Percentiles rank a stretch among this genome's conserved stretches.
These are phyloP conservation scores for Tiaroga cobitis DNA, from an alignment of 2,797 vertebrate species.

Conservation along the genomic window DNA sequence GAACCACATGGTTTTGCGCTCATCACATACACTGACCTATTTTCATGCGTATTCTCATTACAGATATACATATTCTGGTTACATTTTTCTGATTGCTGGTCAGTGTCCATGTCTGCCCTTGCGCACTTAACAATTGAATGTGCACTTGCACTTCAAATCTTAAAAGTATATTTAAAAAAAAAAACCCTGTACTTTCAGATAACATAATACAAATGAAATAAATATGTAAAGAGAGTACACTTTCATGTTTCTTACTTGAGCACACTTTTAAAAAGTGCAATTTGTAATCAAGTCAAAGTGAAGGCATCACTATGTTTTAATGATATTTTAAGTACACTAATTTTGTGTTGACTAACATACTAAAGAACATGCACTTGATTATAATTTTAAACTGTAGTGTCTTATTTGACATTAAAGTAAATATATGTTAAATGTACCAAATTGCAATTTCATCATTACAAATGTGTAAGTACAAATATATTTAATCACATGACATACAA, in stretches of 20 bases:
- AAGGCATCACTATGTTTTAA: neutral
- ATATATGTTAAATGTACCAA: neutral
- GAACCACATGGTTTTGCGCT: neutral
- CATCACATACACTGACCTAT: neutral
- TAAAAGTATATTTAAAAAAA: neutral
- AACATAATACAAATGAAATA: neutral
- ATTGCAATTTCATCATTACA: neutral
- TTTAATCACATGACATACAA: neutral
- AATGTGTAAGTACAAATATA: neutral
- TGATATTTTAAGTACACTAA: neutral
- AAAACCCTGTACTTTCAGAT: neutral
- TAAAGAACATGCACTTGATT: neutral
- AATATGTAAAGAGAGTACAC: neutral
- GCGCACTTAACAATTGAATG: neutral
- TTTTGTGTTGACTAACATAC: neutral
- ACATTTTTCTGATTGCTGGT: constrained; percentile 43
- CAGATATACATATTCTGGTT: neutral
- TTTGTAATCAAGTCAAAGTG: neutral
- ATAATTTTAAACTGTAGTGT: neutral
- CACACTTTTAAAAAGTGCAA: neutral
- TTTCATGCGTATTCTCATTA: constrained; percentile 20
- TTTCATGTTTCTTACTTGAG: neutral
- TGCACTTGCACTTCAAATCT: neutral
- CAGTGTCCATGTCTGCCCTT: constrained; percentile 11
- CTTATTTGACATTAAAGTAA: neutral